Evolutionary conservation across 2,888 invertebrate species (phyloP).

Genomic region (Lydus trimaculatus): DNA sequence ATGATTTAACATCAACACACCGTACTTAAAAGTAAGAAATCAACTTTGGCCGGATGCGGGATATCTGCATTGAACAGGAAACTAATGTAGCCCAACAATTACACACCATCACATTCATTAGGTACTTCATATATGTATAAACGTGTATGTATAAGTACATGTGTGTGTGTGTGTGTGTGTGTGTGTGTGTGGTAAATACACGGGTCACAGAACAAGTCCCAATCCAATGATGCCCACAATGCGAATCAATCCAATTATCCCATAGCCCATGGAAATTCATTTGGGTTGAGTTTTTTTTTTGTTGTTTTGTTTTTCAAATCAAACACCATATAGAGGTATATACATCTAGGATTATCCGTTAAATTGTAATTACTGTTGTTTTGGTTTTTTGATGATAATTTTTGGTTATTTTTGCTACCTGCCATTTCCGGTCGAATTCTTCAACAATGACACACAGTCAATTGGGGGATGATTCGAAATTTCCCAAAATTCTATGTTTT

Average conservation of each 20-base stretch:
- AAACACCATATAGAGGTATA: not conserved
- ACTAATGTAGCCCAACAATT: slow-evolving; percentile 43
- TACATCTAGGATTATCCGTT: not conserved
- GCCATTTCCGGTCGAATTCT: slow-evolving; percentile 6
- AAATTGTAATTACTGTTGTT: not conserved
- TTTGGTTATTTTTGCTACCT: not conserved
- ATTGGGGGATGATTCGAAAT: not conserved
- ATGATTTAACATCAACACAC: not conserved
- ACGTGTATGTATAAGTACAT: too few species aligned
- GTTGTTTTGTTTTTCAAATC: slow-evolving; percentile 4
- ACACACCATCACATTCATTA: slow-evolving; percentile 33
- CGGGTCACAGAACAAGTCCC: slow-evolving; percentile 39
- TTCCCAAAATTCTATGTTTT: not conserved
- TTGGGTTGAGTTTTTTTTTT: not conserved
- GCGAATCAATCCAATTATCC: slow-evolving; percentile 26
- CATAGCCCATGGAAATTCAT: slow-evolving; percentile 13
- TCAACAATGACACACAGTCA: not conserved
- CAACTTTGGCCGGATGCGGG: slow-evolving; percentile 53
- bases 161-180: too few species aligned
- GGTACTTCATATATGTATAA: not conserved
- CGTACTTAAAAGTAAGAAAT: slow-evolving; percentile 10
- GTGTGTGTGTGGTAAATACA: slow-evolving; percentile 10
- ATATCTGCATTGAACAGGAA: slow-evolving; percentile 58
- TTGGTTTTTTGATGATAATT: not conserved
- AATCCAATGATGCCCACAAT: slow-evolving; percentile 26